phyloP scores from a whole-genome alignment of 2,888 invertebrate genomes.

The Chloroclystis v-ata region DNA sequence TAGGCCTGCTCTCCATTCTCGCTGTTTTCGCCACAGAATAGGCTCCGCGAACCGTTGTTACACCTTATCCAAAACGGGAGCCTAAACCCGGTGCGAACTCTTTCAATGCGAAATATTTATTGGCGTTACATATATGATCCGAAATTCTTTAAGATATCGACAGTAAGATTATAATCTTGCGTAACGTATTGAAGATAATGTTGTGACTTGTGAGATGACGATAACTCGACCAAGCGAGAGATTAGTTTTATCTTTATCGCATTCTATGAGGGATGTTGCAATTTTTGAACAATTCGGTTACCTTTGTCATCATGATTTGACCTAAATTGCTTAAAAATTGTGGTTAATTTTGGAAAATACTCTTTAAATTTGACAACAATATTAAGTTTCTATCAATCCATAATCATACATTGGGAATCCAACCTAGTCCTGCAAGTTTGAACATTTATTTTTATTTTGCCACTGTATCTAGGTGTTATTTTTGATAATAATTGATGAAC shows the following conservation, averaged over 20 bases:
- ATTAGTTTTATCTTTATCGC: constrained; percentile 57
- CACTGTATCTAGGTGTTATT: background rate
- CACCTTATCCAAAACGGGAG: constrained; percentile 17
- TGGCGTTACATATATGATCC: constrained; percentile 55
- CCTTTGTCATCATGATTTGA: background rate
- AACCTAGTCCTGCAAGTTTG: too few species aligned
- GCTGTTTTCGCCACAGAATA: constrained; percentile 35
- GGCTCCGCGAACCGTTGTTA: constrained; percentile 43
- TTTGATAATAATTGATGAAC: background rate
- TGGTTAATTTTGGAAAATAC: background rate
- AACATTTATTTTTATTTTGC: background rate
- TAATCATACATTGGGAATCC: too few species aligned
- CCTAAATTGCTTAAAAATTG: background rate
- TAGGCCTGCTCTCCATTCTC: constrained; percentile 61
- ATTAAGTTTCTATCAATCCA: too few species aligned
- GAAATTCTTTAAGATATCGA: constrained; percentile 59
- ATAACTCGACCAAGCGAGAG: constrained; percentile 33
- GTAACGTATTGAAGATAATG: constrained; percentile 50
- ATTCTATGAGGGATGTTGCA: constrained; percentile 46
- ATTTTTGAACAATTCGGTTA: constrained; percentile 38
- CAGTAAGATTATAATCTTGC: constrained; percentile 65
- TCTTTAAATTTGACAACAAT: too few species aligned
- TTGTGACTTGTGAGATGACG: constrained; percentile 32
- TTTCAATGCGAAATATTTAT: constrained; percentile 30
- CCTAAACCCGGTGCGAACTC: constrained; percentile 40